Evolutionary conservation across 30 jellyfish, hydroid and myxozoan species (phyloP).

Genomic region (Nemopilema nomurai): DNA sequence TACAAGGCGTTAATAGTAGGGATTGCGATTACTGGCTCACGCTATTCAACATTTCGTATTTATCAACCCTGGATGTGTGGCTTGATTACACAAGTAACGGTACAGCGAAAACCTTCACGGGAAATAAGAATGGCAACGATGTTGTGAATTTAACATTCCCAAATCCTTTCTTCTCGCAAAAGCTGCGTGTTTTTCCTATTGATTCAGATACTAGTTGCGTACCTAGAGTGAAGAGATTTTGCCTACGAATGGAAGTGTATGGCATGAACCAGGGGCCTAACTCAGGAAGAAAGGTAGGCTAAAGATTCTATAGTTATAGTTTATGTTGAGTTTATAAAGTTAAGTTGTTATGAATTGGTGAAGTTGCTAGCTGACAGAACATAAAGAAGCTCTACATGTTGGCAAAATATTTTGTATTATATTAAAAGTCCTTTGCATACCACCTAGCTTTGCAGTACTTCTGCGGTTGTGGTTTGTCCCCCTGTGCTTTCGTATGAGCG

Average conservation of each 20-base stretch:
- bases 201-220: conserved; percentile 20
- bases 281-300: neutral
- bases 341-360: too few relatives aligned
- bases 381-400: too few relatives aligned
- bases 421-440: too few relatives aligned
- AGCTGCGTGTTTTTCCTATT: conserved; percentile 59
- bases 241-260: conserved; percentile 30
- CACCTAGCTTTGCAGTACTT: too few relatives aligned
- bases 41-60: conserved; percentile 17
- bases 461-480: too few relatives aligned
- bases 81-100: neutral
- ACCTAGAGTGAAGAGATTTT: neutral
- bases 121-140: conserved; percentile 13
- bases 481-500: too few relatives aligned
- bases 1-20: conserved; percentile 61
- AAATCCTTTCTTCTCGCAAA: conserved; percentile 17
- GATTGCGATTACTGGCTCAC: conserved; percentile 56
- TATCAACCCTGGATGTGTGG: conserved; percentile 20
- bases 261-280: neutral
- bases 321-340: too few relatives aligned
- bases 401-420: too few relatives aligned
- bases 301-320: neutral
- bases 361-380: too few relatives aligned
- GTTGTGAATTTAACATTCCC: neutral
- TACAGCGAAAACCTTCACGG: neutral